Conservation (phyloP, 2,888 invertebrate genomes). For the Candidula unifasciata region DNA sequence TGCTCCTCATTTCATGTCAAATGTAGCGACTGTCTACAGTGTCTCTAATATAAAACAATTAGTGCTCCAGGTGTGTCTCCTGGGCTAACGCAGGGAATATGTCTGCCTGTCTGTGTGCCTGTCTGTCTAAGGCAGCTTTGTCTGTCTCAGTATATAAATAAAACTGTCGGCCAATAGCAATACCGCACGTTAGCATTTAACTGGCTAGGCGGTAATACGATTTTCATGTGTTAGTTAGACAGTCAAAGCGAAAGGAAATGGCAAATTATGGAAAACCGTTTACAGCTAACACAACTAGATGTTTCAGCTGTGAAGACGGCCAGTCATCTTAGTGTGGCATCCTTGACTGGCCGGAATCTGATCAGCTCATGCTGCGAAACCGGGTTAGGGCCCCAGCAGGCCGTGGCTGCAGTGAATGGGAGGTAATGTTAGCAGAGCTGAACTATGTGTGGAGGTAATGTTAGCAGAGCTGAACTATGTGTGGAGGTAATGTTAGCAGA, state of each 20-base stretch:
- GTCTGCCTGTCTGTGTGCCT: not conserved
- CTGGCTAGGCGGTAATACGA: constrained; percentile 4
- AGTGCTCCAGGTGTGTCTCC: too few species aligned
- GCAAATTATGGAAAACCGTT: not conserved
- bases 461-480: too few species aligned
- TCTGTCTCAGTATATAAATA: too few species aligned
- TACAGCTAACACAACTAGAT: not conserved
- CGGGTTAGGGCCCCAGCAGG: not conserved
- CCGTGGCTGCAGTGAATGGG: not conserved
- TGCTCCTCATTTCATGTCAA: too few species aligned
- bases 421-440: not conserved
- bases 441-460: not conserved
- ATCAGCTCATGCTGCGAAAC: constrained; percentile 4
- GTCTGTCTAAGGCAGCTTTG: not conserved
- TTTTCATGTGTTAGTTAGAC: constrained; percentile 10
- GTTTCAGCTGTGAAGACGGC: not conserved
- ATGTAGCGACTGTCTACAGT: too few species aligned
- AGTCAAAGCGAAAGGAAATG: not conserved
- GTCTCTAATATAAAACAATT: too few species aligned
- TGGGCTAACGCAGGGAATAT: too few species aligned
- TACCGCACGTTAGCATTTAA: constrained; percentile 27
- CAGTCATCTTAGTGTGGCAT: not conserved
- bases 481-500: constrained; percentile 5
- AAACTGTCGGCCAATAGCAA: too few species aligned
- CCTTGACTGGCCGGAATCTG: not conserved